Conservation (phyloP, 2,797 vertebrate genomes). For the Capromys pilorides region DNA sequence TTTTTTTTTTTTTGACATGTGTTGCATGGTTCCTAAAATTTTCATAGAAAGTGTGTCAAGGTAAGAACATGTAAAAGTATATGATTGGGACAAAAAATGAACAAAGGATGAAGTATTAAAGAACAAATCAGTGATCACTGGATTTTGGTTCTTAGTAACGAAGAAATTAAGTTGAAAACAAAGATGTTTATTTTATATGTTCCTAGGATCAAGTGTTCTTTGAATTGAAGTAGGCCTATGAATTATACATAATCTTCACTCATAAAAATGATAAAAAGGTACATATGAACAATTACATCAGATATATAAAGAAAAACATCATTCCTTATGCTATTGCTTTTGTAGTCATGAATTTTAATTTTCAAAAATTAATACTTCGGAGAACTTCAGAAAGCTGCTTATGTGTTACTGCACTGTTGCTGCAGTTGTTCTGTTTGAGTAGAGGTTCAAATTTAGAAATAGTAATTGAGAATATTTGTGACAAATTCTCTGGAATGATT, state of each 20-base stretch:
- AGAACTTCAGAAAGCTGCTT: no score
- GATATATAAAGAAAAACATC: no score
- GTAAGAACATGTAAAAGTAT: neutral
- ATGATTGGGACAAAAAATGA: neutral
- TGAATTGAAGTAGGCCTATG: neutral
- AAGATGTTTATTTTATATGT: neutral
- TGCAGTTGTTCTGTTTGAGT: neutral
- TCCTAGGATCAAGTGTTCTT: conserved; percentile 19
- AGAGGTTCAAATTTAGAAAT: conserved; percentile 3
- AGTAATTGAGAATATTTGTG: neutral
- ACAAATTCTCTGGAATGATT: conserved; percentile 4
- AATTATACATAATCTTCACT: neutral
- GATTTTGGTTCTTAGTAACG: no score
- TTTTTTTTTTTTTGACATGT: no score
- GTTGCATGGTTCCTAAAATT: neutral
- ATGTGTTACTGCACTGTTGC: neutral
- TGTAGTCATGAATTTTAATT: conserved; percentile 34
- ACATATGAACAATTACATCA: neutral
- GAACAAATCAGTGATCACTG: no score
- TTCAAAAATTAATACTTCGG: conserved; percentile 28
- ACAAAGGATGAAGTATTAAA: neutral
- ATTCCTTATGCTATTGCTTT: conserved; percentile 5
- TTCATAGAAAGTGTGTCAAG: no score
- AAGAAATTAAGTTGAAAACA: conserved; percentile 47
- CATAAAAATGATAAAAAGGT: conserved; percentile 37